Conservation (phyloP, 2,797 vertebrate species). For the Prunella strophiata region DNA sequence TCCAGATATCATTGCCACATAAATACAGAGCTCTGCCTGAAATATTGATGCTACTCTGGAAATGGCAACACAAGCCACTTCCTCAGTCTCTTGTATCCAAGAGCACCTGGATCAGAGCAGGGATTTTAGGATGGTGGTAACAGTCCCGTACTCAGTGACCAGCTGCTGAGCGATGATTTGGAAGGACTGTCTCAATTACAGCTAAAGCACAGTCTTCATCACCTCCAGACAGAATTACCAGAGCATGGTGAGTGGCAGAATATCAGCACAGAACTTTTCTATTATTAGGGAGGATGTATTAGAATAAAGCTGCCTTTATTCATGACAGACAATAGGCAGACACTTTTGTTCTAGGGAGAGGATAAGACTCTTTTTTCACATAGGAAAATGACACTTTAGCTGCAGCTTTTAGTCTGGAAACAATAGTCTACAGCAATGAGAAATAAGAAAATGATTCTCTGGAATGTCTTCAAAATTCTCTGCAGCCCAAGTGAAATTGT, state of each 20-base stretch:
- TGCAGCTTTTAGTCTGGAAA: conserved; percentile 6
- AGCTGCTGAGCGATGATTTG: neutral
- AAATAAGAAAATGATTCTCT: neutral
- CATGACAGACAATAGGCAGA: neutral
- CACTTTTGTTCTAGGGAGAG: neutral
- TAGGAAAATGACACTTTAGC: neutral
- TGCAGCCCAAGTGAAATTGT: neutral
- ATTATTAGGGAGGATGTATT: neutral
- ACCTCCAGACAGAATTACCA: neutral
- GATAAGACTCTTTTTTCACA: neutral
- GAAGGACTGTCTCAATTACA: neutral
- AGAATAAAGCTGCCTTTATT: neutral
- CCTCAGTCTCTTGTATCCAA: neutral
- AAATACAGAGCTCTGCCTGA: neutral
- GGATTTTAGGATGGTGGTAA: neutral
- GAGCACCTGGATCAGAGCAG: neutral
- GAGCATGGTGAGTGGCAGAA: neutral
- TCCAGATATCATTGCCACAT: neutral
- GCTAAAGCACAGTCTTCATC: neutral
- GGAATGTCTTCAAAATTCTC: neutral
- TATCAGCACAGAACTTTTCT: neutral
- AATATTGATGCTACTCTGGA: neutral
- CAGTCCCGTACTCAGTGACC: neutral
- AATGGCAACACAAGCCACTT: neutral
- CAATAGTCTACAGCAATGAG: neutral